Evolutionary conservation across 2,113 vertebrate species (phyloP).

Genomic region (Salvelinus fontinalis): DNA sequence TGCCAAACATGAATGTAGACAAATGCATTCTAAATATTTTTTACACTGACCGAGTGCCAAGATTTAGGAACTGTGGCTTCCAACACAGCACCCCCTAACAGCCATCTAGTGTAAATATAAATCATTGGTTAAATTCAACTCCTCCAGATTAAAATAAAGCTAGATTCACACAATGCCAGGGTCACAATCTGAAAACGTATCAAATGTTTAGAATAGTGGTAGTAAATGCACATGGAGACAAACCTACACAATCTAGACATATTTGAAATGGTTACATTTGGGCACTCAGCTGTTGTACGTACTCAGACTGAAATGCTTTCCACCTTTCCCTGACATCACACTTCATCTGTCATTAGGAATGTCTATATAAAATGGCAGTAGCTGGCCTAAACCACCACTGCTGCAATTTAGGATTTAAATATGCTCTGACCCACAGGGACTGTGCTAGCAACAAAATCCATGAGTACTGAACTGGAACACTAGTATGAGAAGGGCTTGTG

Average conservation of each 20-base stretch:
- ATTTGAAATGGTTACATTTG: slow-evolving; percentile 81
- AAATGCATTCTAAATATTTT: too few species aligned
- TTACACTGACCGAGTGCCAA: too few species aligned
- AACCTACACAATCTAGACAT: slow-evolving; percentile 80
- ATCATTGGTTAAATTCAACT: too few species aligned
- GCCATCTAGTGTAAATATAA: too few species aligned
- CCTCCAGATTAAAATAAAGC: slow-evolving; percentile 37
- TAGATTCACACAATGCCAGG: slow-evolving; percentile 83
- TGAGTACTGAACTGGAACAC: neutral
- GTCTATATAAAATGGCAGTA: neutral
- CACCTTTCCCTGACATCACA: neutral
- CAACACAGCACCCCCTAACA: too few species aligned
- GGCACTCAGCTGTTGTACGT: slow-evolving; percentile 57
- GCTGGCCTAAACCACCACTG: neutral
- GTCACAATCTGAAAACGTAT: slow-evolving; percentile 93
- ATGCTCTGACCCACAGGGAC: neutral
- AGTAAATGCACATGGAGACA: slow-evolving; percentile 85
- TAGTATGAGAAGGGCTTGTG: neutral
- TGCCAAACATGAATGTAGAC: too few species aligned
- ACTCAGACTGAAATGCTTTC: neutral
- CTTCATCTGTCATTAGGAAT: slow-evolving; percentile 8
- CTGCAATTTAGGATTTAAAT: neutral
- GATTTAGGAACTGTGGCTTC: too few species aligned
- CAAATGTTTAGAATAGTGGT: slow-evolving; percentile 94
- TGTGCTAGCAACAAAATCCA: neutral